Conservation (phyloP, 2,797 vertebrate genomes). For the Telmatherina bonti region DNA sequence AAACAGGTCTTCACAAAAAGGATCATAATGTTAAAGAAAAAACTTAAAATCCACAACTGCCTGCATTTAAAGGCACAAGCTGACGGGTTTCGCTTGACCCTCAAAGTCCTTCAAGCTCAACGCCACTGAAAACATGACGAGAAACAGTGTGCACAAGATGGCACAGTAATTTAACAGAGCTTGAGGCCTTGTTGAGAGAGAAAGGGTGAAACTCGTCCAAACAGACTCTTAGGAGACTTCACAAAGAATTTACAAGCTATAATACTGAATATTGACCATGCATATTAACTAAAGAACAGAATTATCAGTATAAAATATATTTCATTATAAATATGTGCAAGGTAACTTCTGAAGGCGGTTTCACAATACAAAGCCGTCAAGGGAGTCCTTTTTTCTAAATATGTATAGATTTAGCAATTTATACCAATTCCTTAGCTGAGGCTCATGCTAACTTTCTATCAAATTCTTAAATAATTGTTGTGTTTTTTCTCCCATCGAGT, state of each 20-base stretch:
- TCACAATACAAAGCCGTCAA: neutral
- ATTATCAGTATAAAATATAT: neutral
- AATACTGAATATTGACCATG: neutral
- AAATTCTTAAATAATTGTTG: too few species aligned
- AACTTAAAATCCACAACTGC: too few species aligned
- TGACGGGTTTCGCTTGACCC: too few species aligned
- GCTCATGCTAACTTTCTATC: too few species aligned
- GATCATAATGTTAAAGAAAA: too few species aligned
- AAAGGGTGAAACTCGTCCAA: neutral
- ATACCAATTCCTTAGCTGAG: too few species aligned
- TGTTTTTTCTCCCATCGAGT: too few species aligned
- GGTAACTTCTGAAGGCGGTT: neutral
- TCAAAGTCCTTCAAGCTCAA: too few species aligned
- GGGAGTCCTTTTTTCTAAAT: neutral
- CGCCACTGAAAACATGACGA: too few species aligned
- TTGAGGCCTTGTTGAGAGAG: neutral
- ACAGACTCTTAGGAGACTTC: neutral
- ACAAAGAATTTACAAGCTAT: neutral
- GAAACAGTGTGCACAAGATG: too few species aligned
- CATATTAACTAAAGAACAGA: neutral
- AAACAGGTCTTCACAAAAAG: neutral
- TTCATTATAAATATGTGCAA: neutral
- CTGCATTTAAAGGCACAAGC: too few species aligned
- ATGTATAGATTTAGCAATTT: neutral
- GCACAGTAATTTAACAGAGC: neutral